These are phyloP conservation scores for Leptosomus discolor DNA, from an alignment of 2,113 vertebrate species.

Conservation along the genomic window DNA sequence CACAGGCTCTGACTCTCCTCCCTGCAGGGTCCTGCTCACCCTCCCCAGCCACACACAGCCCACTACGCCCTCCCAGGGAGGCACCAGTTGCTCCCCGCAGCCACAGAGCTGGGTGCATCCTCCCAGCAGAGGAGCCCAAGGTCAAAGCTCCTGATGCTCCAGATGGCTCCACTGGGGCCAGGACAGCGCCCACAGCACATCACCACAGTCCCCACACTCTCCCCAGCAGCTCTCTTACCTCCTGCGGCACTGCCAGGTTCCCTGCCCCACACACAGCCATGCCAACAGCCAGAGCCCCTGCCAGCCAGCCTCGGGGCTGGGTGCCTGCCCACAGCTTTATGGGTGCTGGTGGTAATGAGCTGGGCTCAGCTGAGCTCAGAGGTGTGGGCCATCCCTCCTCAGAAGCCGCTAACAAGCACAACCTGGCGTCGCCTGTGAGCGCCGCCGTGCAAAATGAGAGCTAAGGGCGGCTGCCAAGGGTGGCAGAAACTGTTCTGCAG, in stretches of 20 bases:
- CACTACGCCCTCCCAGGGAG: background rate
- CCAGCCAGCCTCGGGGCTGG: background rate
- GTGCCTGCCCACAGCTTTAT: background rate
- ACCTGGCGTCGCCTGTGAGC: background rate
- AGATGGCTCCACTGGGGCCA: rapidly evolving
- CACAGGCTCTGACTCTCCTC: background rate
- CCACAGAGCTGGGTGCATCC: background rate
- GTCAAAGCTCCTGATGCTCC: background rate
- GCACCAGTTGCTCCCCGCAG: background rate
- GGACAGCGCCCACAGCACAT: rapidly evolving
- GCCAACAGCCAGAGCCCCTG: rapidly evolving
- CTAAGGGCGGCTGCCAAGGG: background rate
- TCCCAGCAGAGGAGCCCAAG: background rate
- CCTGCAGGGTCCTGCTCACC: background rate
- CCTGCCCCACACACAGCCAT: rapidly evolving
- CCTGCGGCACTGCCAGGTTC: rapidly evolving
- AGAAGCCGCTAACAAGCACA: background rate
- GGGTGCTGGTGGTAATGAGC: background rate
- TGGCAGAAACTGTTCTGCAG: background rate
- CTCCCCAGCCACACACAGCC: background rate
- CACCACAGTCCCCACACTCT: rapidly evolving
- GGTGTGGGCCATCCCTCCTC: background rate
- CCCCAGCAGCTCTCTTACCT: background rate
- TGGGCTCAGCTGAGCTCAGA: background rate
- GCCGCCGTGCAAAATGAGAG: background rate